Percentiles rank a stretch among this genome's conserved stretches.
phyloP scores from a whole-genome alignment of 92 coral and sea anemone genomes.

The Phenganax marumi region DNA sequence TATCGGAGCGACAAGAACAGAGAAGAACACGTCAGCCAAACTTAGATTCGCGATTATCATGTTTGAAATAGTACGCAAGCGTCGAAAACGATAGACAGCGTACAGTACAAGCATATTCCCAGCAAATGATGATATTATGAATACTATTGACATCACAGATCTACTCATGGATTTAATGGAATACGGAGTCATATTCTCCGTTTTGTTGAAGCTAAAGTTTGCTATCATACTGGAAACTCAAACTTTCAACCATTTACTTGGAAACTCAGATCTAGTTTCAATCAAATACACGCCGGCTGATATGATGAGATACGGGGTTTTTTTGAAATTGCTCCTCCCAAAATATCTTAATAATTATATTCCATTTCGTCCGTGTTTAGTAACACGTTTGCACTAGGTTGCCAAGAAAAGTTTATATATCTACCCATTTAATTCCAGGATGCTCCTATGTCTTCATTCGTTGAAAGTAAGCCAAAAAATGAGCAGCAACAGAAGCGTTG shows the following conservation, averaged over 20 bases:
- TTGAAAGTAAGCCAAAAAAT: too few species aligned
- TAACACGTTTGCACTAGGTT: too few species aligned
- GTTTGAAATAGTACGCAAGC: conserved; percentile 4
- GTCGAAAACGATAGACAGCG: conserved; percentile 7
- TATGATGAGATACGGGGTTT: too few species aligned
- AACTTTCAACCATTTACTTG: neutral
- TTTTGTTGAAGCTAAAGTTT: neutral
- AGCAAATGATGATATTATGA: neutral
- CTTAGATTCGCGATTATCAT: conserved; percentile 5
- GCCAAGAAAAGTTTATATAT: too few species aligned
- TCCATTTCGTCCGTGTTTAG: too few species aligned
- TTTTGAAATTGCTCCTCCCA: too few species aligned
- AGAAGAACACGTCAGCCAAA: conserved; percentile 7
- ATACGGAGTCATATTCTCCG: neutral
- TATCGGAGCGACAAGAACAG: conserved; percentile 8
- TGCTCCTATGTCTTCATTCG: too few species aligned
- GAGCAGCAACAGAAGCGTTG: too few species aligned
- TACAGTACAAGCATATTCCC: conserved; percentile 1
- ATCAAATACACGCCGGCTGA: too few species aligned
- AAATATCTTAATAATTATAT: too few species aligned
- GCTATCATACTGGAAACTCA: neutral
- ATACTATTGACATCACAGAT: conserved; percentile 3
- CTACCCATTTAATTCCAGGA: too few species aligned
- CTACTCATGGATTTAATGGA: neutral
- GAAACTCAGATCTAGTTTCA: neutral